Base-by-base conservation (phyloP, 1,140 invertebrate genomes). In the Anastrepha ludens region DNA sequence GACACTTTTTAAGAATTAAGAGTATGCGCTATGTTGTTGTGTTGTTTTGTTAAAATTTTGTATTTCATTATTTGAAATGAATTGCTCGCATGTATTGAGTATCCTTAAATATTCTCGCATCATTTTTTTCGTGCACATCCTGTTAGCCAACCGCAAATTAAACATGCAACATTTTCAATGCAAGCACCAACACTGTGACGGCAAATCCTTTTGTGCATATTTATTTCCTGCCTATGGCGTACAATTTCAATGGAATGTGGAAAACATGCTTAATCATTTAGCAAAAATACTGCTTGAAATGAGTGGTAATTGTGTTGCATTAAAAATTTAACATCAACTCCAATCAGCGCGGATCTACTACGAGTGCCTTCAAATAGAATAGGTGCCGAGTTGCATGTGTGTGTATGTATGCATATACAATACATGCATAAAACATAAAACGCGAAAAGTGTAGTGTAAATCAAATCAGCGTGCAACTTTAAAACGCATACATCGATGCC, bases 221-320 rank as follows among this genome's bases (percentile, higher is more conserved):
- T 74, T 74, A 44, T 44, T 65, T 74, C 39, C 15, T 74, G 39
- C 39, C 67, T 39, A 17, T 81, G 74, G n/a, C 47, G 55, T 81
- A 3, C 41, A 20, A 81, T 55, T 81, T 81, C 47, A 81, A 55
- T 81, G 50, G 47, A 81, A 81, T 81, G n/a, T 50, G 47, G 7
- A 41, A 55, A 81, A 81, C 74, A 81, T 55, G 74, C 47, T 29
- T 81, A 81, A 58, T 55, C 74, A 81, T 81, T 81, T 81, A 81
- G 44, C 74, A 55, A 81, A 81, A 81, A 55, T 55, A 81, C 47
- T 29, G 17, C 20, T 47, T 20, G 47, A 81, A 81, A 50, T 81
- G 47, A 55, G 74, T 81, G 3, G 74, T 81, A 81, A 81, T 55
- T 47, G 47, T 81, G 74, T 81, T 81, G 74, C 74, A 81, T 81